phyloP scores from a whole-genome alignment of 2,113 vertebrate species.

The Podocnemis expansa region DNA sequence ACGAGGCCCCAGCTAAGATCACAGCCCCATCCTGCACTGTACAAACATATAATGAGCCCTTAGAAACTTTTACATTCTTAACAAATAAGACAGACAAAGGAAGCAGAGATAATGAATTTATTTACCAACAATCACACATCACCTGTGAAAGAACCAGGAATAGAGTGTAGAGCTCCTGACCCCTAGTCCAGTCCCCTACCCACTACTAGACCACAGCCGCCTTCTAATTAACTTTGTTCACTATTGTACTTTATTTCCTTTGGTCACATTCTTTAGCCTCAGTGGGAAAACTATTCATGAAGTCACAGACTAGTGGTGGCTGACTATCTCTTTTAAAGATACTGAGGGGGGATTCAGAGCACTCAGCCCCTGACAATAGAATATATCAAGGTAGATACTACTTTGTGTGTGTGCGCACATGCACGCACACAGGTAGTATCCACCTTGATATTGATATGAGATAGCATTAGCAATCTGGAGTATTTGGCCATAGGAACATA shows the following conservation, averaged over 20 bases:
- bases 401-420: no score
- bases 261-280: not conserved
- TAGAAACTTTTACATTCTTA: not conserved
- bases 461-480: no score
- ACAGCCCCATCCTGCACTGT: not conserved
- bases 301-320: not conserved
- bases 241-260: not conserved
- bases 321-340: not conserved
- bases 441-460: no score
- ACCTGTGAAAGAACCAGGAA: not conserved
- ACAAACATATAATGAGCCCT: not conserved
- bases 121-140: not conserved
- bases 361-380: not conserved
- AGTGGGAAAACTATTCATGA: not conserved
- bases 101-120: not conserved
- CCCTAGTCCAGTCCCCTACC: not conserved
- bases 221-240: not conserved
- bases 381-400: no score
- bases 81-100: not conserved
- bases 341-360: not conserved
- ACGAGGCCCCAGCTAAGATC: not conserved
- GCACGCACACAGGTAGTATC: no score
- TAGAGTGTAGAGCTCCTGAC: not conserved
- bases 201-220: not conserved
- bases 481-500: not conserved